phyloP scores from a whole-genome alignment of 2,797 vertebrate genomes.

The Myotis myotis region DNA sequence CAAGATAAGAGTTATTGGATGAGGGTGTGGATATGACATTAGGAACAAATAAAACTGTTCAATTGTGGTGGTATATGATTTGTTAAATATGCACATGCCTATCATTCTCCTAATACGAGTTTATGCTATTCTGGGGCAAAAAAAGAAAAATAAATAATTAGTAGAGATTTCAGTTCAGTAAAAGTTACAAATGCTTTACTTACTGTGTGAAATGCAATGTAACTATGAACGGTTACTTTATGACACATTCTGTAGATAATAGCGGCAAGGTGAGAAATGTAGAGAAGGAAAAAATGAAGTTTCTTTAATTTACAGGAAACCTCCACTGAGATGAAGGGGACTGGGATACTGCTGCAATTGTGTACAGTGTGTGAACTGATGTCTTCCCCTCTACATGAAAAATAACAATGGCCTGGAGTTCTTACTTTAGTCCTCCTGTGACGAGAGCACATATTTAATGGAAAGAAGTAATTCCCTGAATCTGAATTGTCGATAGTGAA shows the following conservation, averaged over 20 bases:
- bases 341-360: not conserved
- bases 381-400: not conserved
- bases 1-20: conserved; percentile 26
- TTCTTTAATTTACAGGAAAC: conserved; percentile 14
- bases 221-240: not conserved
- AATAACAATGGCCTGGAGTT: not conserved
- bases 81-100: not conserved
- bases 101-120: not conserved
- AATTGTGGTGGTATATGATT: not conserved
- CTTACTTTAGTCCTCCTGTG: not conserved
- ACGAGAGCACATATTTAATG: conserved; percentile 6
- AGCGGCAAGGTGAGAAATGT: not conserved
- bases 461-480: conserved; percentile 29
- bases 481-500: conserved; percentile 47
- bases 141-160: not conserved
- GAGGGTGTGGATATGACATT: not conserved
- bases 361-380: not conserved
- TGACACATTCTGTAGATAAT: not conserved
- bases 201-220: not conserved
- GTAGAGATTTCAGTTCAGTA: conserved; percentile 19
- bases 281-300: not conserved
- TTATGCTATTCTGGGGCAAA: not conserved
- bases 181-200: conserved; percentile 28
- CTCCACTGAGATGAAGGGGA: not conserved
- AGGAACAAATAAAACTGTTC: not conserved